Evolutionary conservation across 2,113 vertebrate genomes (phyloP).

Genomic region (Chaetops frenatus): DNA sequence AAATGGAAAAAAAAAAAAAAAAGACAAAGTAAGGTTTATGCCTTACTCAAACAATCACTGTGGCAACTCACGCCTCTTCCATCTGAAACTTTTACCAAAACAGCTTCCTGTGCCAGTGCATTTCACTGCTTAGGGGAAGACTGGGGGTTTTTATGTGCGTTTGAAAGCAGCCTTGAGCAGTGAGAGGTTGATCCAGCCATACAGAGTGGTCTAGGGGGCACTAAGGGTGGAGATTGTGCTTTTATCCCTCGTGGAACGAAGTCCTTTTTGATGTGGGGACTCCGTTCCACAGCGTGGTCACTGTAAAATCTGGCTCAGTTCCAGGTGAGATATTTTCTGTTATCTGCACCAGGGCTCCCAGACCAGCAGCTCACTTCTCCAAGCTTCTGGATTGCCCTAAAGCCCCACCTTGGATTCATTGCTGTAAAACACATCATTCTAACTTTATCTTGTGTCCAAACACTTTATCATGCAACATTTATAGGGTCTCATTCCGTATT

Average conservation of each 20-base stretch:
- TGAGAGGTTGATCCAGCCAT: not conserved
- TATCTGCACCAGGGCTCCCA: not conserved
- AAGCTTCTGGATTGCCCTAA: not conserved
- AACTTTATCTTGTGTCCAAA: not conserved
- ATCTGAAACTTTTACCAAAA: not conserved
- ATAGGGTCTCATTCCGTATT: not conserved
- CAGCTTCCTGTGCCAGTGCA: not conserved
- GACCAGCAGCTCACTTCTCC: not conserved
- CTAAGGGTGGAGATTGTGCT: accelerated
- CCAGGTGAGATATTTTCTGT: not conserved
- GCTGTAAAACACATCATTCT: not conserved
- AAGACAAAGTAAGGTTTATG: not conserved
- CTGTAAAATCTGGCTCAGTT: not conserved
- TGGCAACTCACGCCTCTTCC: not conserved
- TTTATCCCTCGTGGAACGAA: not conserved
- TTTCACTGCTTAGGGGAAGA: not conserved
- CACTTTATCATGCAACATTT: not conserved
- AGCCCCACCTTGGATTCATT: not conserved
- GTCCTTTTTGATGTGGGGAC: not conserved
- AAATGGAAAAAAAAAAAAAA: not conserved
- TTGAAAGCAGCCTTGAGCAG: not conserved
- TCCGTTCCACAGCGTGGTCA: not conserved
- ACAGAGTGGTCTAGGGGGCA: not conserved
- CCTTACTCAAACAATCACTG: not conserved
- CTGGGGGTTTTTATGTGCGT: accelerated